Evolutionary conservation across 2,888 invertebrate genomes (phyloP).

Genomic region (Drosophila borealis): DNA sequence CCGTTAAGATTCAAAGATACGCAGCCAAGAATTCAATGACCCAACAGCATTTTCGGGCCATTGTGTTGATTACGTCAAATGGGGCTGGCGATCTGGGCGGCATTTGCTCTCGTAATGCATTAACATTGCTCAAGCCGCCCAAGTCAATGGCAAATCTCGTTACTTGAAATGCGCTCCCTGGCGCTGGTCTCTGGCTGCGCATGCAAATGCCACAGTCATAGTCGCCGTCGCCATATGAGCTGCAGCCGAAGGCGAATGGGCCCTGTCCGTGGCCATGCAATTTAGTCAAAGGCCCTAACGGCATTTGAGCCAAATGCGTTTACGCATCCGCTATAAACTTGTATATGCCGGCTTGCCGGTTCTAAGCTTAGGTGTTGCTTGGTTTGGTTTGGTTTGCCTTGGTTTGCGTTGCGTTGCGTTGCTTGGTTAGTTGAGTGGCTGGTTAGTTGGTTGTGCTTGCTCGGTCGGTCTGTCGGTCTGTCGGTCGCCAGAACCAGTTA

Average conservation of each 20-base stretch:
- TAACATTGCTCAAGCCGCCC: constrained; percentile 65
- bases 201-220: constrained; percentile 57
- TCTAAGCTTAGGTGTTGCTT: constrained; percentile 61
- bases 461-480: constrained; percentile 50
- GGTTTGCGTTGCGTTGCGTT: constrained; percentile 14
- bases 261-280: constrained; percentile 77
- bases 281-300: constrained; percentile 83
- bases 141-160: constrained; percentile 60
- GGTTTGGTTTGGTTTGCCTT: constrained; percentile 17
- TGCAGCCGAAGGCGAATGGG: constrained; percentile 59
- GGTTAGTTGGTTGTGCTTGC: constrained; percentile 24
- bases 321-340: constrained; percentile 84
- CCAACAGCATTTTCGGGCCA: constrained; percentile 72
- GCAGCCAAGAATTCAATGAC: constrained; percentile 69
- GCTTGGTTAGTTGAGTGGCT: constrained; percentile 28
- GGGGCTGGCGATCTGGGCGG: constrained; percentile 66
- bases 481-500: constrained; percentile 79
- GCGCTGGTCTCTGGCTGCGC: constrained; percentile 38
- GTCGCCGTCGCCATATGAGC: constrained; percentile 31
- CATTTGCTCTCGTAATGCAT: constrained; percentile 63
- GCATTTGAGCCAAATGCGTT: constrained; percentile 84
- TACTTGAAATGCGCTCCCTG: constrained; percentile 29
- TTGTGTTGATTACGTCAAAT: constrained; percentile 78
- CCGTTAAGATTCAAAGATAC: constrained; percentile 76
- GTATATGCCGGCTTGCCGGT: constrained; percentile 77